Percentiles rank a stretch among this genome's conserved stretches.
These are phyloP conservation scores for Rhinolophus ferrumequinum DNA, from an alignment of 2,113 vertebrate genomes.

Conservation along the genomic window DNA sequence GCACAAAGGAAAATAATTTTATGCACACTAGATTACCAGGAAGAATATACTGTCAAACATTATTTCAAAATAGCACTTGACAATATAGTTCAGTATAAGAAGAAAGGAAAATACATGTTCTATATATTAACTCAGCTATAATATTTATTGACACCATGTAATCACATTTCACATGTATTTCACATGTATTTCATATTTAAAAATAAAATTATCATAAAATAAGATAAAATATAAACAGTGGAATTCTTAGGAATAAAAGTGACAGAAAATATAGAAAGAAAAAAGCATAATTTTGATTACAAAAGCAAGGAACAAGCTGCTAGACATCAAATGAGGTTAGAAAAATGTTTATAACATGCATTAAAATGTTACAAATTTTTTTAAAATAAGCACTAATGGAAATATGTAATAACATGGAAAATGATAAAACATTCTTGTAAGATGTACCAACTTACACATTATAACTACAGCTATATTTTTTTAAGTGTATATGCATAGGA, in stretches of 20 bases:
- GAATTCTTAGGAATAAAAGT: neutral
- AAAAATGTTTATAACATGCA: neutral
- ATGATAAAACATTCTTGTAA: neutral
- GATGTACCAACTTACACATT: neutral
- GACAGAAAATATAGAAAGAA: neutral
- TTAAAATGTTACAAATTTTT: neutral
- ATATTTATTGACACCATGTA: neutral
- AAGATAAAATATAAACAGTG: neutral
- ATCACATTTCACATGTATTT: neutral
- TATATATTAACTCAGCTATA: neutral
- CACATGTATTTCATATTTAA: neutral
- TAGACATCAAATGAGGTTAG: neutral
- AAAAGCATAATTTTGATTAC: neutral
- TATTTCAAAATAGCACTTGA: neutral
- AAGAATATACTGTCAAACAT: neutral
- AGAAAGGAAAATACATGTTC: neutral
- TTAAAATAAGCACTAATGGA: neutral
- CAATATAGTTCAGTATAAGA: neutral
- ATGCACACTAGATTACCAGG: neutral
- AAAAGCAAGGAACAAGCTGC: neutral
- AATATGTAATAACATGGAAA: neutral
- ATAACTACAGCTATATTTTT: neutral
- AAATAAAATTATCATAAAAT: neutral
- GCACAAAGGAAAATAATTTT: neutral
- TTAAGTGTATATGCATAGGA: neutral